Percentiles rank a stretch among this genome's conserved stretches.
These are phyloP conservation scores for Tragulus kanchil DNA, from an alignment of 2,113 vertebrate species.

Conservation along the genomic window DNA sequence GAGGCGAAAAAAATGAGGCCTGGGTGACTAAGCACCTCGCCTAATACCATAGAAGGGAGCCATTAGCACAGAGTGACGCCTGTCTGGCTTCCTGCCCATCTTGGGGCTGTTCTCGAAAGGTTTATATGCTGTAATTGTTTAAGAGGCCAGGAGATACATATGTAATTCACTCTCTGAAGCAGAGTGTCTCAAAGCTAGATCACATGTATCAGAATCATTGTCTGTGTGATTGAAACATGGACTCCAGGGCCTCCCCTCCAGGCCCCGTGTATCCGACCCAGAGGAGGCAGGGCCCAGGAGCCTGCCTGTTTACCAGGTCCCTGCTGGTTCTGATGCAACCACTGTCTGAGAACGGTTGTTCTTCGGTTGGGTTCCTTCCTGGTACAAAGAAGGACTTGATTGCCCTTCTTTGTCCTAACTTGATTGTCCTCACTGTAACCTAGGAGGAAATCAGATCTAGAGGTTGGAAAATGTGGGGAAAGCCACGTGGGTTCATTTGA, in stretches of 20 bases:
- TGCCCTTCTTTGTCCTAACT: background rate
- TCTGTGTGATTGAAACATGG: background rate
- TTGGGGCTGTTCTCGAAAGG: background rate
- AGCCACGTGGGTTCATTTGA: background rate
- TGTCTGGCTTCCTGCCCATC: constrained; percentile 54
- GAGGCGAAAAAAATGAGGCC: background rate
- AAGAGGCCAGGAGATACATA: constrained; percentile 50
- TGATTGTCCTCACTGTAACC: background rate
- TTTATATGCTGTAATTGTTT: constrained; percentile 31
- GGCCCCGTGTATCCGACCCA: accelerated
- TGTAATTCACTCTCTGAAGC: background rate
- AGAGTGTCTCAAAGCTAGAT: constrained; percentile 1
- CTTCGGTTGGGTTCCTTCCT: background rate
- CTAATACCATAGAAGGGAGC: background rate
- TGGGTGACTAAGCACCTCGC: constrained; percentile 20
- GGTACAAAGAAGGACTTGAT: background rate
- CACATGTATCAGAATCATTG: background rate
- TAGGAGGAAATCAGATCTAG: background rate
- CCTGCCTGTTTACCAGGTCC: background rate
- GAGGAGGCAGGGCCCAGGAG: background rate
- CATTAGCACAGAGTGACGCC: background rate
- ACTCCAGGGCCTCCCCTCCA: background rate
- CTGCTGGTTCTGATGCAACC: background rate
- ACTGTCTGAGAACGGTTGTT: background rate
- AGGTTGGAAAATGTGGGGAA: background rate